Evolutionary conservation across 2,888 invertebrate species (phyloP).

Genomic region (Ernsta delagoae): DNA sequence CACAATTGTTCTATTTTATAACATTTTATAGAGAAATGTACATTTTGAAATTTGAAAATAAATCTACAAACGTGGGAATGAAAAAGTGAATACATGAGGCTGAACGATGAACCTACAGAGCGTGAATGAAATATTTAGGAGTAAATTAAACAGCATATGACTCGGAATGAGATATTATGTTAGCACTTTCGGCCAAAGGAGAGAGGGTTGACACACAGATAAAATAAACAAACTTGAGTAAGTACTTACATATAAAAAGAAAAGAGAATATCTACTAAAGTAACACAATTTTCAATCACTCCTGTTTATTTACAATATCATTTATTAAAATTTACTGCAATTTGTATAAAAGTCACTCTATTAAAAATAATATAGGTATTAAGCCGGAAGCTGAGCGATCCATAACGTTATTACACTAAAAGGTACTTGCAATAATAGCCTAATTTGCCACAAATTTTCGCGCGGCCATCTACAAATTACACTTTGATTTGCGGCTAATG

Average conservation of each 20-base stretch:
- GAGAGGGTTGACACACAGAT: conserved; percentile 17
- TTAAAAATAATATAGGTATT: conserved; percentile 31
- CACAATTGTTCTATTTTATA: too few relatives aligned
- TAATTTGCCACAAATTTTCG: conserved; percentile 39
- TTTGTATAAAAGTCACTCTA: conserved; percentile 20
- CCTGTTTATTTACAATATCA: too few relatives aligned
- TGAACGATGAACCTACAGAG: conserved; percentile 35
- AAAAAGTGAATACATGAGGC: conserved; percentile 34
- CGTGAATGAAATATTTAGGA: conserved; percentile 37
- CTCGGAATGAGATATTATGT: conserved; percentile 35
- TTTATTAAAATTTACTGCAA: neutral
- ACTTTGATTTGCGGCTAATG: conserved; percentile 67
- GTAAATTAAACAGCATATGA: conserved; percentile 38
- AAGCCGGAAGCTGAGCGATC: conserved; percentile 28
- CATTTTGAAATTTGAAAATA: conserved; percentile 21
- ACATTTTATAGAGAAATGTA: conserved; percentile 10
- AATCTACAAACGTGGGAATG: conserved; percentile 22
- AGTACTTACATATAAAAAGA: too few relatives aligned
- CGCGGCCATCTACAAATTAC: conserved; percentile 55
- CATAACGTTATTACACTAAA: conserved; percentile 38
- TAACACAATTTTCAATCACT: too few relatives aligned
- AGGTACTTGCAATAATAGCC: conserved; percentile 38
- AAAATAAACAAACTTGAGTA: neutral
- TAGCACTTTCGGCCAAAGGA: conserved; percentile 18
- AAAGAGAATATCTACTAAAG: too few relatives aligned